Conservation (phyloP, 2,888 invertebrate species). For the Lasioglossum calceatum region DNA sequence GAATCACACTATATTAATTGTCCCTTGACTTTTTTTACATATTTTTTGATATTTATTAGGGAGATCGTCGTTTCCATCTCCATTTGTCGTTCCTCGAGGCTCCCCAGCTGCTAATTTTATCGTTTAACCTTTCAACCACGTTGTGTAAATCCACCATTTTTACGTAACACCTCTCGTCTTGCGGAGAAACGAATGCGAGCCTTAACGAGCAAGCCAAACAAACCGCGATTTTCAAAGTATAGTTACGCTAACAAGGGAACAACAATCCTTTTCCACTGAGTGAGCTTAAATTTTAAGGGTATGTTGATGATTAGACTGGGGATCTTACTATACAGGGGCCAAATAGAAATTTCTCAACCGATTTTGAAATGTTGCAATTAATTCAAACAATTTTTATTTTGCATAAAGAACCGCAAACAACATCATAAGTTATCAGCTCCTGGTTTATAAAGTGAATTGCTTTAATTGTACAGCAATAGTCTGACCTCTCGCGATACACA, state of each 20-base stretch:
- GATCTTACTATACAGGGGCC: too few relatives aligned
- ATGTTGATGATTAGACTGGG: too few relatives aligned
- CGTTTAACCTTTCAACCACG: not conserved
- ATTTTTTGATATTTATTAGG: too few relatives aligned
- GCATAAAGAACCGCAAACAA: not conserved
- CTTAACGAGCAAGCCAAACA: not conserved
- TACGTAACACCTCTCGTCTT: not conserved
- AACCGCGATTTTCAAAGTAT: not conserved
- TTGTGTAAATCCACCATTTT: not conserved
- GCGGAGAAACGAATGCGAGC: not conserved
- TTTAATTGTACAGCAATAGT: not conserved
- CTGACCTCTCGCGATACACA: not conserved
- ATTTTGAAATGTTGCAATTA: too few relatives aligned
- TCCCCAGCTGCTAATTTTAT: not conserved
- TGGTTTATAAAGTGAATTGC: not conserved
- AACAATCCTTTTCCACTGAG: not conserved
- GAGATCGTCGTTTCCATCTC: not conserved
- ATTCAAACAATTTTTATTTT: not conserved
- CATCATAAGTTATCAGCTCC: not conserved
- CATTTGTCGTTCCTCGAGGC: not conserved
- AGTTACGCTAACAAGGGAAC: not conserved
- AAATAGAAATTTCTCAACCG: too few relatives aligned
- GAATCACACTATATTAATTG: too few relatives aligned
- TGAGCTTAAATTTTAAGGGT: too few relatives aligned
- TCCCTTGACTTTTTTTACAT: too few relatives aligned